Evolutionary conservation across 2,888 invertebrate species (phyloP).

Genomic region (Chrysomela aeneicollis): DNA sequence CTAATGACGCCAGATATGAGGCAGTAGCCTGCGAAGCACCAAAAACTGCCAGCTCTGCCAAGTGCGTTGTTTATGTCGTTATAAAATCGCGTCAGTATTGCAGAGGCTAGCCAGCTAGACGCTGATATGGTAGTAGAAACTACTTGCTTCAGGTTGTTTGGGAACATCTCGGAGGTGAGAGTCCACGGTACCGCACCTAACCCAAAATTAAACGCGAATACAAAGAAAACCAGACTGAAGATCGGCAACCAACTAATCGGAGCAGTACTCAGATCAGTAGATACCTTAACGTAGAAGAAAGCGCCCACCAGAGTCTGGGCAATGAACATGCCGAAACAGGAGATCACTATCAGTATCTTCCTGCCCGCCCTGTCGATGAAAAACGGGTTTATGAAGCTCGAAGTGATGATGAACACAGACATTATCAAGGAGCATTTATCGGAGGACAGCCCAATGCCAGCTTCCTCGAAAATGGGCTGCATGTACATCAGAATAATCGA

Average conservation of each 20-base stretch:
- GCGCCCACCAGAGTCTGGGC: constrained; percentile 66
- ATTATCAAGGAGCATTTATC: constrained; percentile 78
- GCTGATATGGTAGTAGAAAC: constrained; percentile 79
- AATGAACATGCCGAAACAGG: constrained; percentile 71
- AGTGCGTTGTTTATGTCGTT: constrained; percentile 65
- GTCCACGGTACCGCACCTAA: constrained; percentile 84
- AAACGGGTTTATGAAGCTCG: constrained; percentile 76
- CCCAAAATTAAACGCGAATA: constrained; percentile 66
- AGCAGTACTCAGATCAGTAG: constrained; percentile 57
- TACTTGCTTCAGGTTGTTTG: constrained; percentile 75
- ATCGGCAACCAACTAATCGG: constrained; percentile 75
- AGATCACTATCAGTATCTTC: constrained; percentile 73
- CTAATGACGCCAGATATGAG: constrained; percentile 75
- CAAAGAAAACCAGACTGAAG: constrained; percentile 74
- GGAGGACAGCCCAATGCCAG: constrained; percentile 69
- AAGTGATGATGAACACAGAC: constrained; percentile 74
- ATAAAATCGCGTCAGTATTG: constrained; percentile 76
- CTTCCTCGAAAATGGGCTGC: constrained; percentile 72
- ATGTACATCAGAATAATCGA: constrained; percentile 62
- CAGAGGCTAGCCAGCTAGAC: constrained; percentile 76
- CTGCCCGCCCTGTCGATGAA: constrained; percentile 81
- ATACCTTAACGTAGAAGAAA: constrained; percentile 63
- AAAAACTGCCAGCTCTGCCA: constrained; percentile 73
- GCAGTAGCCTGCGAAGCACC: constrained; percentile 72
- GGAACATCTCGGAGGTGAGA: constrained; percentile 81